Evolutionary conservation across 2,888 invertebrate genomes (phyloP).

Genomic region (Melipona bicolor): DNA sequence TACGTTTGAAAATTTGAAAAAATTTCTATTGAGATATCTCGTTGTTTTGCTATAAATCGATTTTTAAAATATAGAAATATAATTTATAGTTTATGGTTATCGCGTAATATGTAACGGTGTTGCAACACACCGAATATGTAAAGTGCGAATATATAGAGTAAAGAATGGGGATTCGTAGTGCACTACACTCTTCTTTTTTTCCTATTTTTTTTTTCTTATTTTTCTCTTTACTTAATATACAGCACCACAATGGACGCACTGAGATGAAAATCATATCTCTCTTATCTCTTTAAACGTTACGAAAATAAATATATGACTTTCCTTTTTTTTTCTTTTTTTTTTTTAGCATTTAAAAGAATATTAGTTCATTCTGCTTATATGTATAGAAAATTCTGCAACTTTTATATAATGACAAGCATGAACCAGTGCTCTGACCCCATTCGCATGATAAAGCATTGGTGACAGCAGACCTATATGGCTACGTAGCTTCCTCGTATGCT

Average conservation of each 20-base stretch:
- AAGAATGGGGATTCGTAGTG: slow-evolving; percentile 55
- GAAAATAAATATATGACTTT: slow-evolving; percentile 65
- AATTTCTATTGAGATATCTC: slow-evolving; percentile 30
- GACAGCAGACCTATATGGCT: slow-evolving; percentile 53
- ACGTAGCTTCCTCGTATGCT: slow-evolving; percentile 52
- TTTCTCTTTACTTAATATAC: slow-evolving; percentile 53
- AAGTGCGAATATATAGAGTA: slow-evolving; percentile 42
- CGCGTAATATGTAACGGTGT: slow-evolving; percentile 38
- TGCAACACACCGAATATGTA: slow-evolving; percentile 35
- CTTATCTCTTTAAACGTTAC: slow-evolving; percentile 59
- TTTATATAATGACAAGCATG: slow-evolving; percentile 57
- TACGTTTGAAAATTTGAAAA: slow-evolving; percentile 34
- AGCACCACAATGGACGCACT: slow-evolving; percentile 54
- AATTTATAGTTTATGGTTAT: slow-evolving; percentile 40
- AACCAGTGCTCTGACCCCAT: slow-evolving; percentile 57
- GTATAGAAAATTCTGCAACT: slow-evolving; percentile 55
- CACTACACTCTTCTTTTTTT: slow-evolving; percentile 24
- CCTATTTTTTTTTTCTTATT: neutral
- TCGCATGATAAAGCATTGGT: slow-evolving; percentile 57
- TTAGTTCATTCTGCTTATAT: slow-evolving; percentile 55
- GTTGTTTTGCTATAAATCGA: slow-evolving; percentile 48
- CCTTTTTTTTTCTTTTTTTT: slow-evolving; percentile 26
- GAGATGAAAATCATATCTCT: slow-evolving; percentile 55
- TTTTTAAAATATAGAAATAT: slow-evolving; percentile 58
- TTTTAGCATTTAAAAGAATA: slow-evolving; percentile 59